A percentile compares a stretch with the other conserved stretches of the same genome.
phyloP scores from a whole-genome alignment of 23 tunicate genomes.

The Halocynthia roretzi region DNA sequence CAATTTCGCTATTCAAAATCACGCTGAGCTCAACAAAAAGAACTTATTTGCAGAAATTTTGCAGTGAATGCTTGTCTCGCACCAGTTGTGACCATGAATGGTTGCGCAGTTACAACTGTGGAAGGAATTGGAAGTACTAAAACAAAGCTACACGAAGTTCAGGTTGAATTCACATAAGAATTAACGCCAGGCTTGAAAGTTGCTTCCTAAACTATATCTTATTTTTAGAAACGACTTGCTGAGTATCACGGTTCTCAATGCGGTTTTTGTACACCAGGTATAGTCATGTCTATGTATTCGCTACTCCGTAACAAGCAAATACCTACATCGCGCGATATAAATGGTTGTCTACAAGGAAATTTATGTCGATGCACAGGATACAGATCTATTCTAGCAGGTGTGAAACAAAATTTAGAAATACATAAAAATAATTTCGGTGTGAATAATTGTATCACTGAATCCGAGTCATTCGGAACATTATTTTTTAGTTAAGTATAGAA shows the following conservation, averaged over 20 bases:
- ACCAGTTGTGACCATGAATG: conserved; percentile 71
- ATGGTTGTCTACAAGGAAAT: conserved; percentile 86
- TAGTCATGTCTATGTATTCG: conserved; percentile 99
- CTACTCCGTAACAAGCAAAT: conserved; percentile 73
- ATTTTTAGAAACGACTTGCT: conserved; percentile 62
- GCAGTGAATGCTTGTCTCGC: conserved; percentile 90
- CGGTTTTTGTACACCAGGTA: conserved; percentile 98
- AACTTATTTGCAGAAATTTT: conserved; percentile 37
- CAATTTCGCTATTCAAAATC: not conserved
- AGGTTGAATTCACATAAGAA: too few relatives aligned
- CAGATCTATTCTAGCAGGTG: conserved; percentile 85
- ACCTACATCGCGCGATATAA: conserved; percentile 65
- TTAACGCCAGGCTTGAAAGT: too few relatives aligned
- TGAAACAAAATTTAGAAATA: not conserved
- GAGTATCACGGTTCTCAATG: conserved; percentile 93
- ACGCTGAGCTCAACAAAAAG: not conserved
- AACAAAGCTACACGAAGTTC: conserved; percentile 80
- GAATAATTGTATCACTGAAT: not conserved
- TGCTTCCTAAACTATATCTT: too few relatives aligned
- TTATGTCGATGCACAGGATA: conserved; percentile 96
- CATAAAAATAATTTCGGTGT: not conserved
- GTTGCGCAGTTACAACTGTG: conserved; percentile 84
- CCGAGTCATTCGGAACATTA: not conserved
- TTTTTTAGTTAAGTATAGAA: not conserved
- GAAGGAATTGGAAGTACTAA: conserved; percentile 95